Evolutionary conservation across 2,113 vertebrate genomes (phyloP).

Genomic region (Paraplagusia blochii): DNA sequence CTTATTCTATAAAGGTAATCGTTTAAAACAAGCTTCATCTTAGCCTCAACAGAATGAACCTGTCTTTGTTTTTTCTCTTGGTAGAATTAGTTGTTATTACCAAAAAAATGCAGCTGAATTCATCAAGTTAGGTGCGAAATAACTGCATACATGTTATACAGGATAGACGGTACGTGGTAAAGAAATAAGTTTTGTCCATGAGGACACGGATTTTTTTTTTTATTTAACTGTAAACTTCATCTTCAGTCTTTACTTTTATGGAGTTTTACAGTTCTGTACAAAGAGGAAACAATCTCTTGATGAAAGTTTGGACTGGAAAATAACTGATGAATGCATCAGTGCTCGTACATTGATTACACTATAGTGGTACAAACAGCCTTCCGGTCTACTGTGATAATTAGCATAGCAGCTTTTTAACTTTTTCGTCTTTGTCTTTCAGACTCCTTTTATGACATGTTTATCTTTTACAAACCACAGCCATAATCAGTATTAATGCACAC

Average conservation of each 20-base stretch:
- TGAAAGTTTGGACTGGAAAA: no score
- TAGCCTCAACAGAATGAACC: slow-evolving; percentile 33
- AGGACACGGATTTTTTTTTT: no score
- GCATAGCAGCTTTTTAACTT: slow-evolving; percentile 33
- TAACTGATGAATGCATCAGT: slow-evolving; percentile 22
- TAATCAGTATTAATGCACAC: slow-evolving; percentile 42
- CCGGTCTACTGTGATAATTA: slow-evolving; percentile 54
- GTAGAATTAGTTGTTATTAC: slow-evolving; percentile 40
- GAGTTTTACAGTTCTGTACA: no score
- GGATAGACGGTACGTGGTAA: neutral
- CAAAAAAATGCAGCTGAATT: slow-evolving; percentile 13
- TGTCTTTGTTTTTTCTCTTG: slow-evolving; percentile 23
- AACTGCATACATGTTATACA: slow-evolving; percentile 35
- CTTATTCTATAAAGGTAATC: slow-evolving; percentile 65
- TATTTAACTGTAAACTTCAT: no score
- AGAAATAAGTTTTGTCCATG: neutral
- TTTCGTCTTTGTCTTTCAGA: slow-evolving; percentile 7
- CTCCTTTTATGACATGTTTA: neutral
- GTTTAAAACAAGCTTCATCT: slow-evolving; percentile 52
- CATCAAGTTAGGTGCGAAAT: slow-evolving; percentile 15
- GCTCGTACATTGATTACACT: slow-evolving; percentile 5
- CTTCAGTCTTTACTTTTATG: no score
- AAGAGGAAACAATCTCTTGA: no score
- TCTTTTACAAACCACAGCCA: slow-evolving; percentile 38
- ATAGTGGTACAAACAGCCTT: slow-evolving; percentile 46